Percentiles rank a stretch among this genome's conserved stretches.
Evolutionary conservation across 2,113 vertebrate species (phyloP).

Genomic region (Riparia riparia): DNA sequence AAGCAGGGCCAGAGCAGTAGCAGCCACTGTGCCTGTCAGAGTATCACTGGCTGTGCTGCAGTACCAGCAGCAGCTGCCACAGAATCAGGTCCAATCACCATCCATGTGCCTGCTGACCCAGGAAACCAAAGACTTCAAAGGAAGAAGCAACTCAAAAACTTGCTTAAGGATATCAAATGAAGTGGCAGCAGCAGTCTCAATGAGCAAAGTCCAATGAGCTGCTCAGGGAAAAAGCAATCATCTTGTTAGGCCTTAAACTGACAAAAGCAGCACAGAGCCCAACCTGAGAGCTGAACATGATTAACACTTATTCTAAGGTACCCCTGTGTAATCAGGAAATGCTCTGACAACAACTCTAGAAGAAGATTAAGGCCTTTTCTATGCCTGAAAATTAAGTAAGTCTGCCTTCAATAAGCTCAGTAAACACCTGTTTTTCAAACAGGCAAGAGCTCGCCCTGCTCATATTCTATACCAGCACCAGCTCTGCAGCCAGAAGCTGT

Average conservation of each 20-base stretch:
- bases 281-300: conserved; percentile 7
- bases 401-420: neutral
- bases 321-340: conserved; percentile 25
- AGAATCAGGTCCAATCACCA: accelerated
- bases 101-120: neutral
- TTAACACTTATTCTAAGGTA: conserved; percentile 25
- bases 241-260: conserved; percentile 54
- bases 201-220: neutral
- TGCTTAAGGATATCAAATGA: neutral
- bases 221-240: conserved; percentile 2
- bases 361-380: conserved; percentile 11
- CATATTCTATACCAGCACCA: neutral
- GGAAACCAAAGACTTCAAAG: neutral
- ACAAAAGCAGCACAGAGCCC: neutral
- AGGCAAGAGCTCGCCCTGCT: neutral
- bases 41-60: neutral
- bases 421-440: neutral
- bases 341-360: neutral
- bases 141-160: neutral
- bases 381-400: neutral
- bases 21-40: accelerated
- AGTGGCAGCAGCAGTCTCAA: neutral
- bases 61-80: neutral
- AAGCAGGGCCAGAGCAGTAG: neutral
- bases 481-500: neutral